Evolutionary conservation across 2,113 vertebrate genomes (phyloP).

Genomic region (Rhabdomys dilectus): DNA sequence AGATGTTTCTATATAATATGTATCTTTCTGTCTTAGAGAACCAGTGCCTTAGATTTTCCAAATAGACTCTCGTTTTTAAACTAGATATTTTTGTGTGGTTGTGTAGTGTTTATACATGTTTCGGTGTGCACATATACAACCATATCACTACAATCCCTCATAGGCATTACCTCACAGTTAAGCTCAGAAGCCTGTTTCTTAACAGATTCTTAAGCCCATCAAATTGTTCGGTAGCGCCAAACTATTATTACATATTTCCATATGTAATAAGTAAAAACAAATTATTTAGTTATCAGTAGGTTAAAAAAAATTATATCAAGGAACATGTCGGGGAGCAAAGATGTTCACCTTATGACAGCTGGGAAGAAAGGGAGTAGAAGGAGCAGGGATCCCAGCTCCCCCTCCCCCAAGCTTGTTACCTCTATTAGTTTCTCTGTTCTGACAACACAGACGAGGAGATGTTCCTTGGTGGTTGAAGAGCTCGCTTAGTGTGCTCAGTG

Average conservation of each 20-base stretch:
- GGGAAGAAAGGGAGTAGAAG: neutral
- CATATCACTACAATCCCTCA: neutral
- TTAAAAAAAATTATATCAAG: neutral
- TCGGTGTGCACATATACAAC: neutral
- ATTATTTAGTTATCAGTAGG: conserved; percentile 8
- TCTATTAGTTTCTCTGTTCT: neutral
- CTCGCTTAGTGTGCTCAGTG: neutral
- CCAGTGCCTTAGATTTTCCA: neutral
- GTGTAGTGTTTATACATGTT: neutral
- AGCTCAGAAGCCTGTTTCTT: neutral
- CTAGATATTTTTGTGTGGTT: neutral
- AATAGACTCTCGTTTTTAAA: conserved; percentile 11
- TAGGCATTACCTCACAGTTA: neutral
- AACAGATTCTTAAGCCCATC: neutral
- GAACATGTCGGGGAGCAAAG: neutral
- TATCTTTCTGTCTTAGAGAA: neutral
- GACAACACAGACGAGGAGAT: no score
- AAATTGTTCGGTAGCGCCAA: neutral
- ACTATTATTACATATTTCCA: neutral
- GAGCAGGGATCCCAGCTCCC: neutral
- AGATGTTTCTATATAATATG: conserved; percentile 1
- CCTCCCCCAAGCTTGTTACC: neutral
- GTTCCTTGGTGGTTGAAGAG: neutral
- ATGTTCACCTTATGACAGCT: neutral
- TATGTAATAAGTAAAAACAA: neutral